phyloP scores from a whole-genome alignment of 2,888 invertebrate species.

The Watsonalla binaria region DNA sequence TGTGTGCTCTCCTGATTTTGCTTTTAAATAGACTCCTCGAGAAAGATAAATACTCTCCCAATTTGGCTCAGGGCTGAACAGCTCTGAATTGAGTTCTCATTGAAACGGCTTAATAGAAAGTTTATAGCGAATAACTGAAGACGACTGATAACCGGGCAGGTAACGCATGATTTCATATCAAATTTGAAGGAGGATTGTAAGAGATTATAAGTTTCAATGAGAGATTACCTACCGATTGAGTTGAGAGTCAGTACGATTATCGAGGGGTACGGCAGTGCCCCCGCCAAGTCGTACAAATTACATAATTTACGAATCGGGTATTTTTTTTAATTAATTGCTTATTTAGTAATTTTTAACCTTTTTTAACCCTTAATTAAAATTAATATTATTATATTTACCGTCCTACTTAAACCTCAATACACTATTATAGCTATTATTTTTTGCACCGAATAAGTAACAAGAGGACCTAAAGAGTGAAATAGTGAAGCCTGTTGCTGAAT shows the following conservation, averaged over 20 bases:
- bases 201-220: slow-evolving; percentile 1
- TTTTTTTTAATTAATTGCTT: too few species aligned
- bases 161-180: slow-evolving; percentile 10
- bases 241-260: background rate
- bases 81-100: slow-evolving; percentile 52
- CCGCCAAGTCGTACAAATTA: too few species aligned
- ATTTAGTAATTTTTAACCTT: too few species aligned
- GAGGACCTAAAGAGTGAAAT: too few species aligned
- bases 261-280: too few species aligned
- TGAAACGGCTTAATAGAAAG: slow-evolving; percentile 63
- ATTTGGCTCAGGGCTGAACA: slow-evolving; percentile 45
- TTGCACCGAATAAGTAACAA: too few species aligned
- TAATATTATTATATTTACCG: slow-evolving; percentile 2
- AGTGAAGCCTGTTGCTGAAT: too few species aligned
- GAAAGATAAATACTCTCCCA: slow-evolving; percentile 72
- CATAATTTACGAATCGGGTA: too few species aligned
- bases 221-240: background rate
- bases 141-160: slow-evolving; percentile 60
- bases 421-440: too few species aligned
- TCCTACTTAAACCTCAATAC: background rate
- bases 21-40: slow-evolving; percentile 74
- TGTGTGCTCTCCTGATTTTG: slow-evolving; percentile 76
- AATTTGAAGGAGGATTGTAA: background rate
- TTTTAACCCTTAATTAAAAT: too few species aligned
- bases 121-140: slow-evolving; percentile 61